Evolutionary conservation across 2,888 invertebrate genomes (phyloP), one percentile per base, ranked within the genome.

Genomic region (Coenonympha glycerion): DNA sequence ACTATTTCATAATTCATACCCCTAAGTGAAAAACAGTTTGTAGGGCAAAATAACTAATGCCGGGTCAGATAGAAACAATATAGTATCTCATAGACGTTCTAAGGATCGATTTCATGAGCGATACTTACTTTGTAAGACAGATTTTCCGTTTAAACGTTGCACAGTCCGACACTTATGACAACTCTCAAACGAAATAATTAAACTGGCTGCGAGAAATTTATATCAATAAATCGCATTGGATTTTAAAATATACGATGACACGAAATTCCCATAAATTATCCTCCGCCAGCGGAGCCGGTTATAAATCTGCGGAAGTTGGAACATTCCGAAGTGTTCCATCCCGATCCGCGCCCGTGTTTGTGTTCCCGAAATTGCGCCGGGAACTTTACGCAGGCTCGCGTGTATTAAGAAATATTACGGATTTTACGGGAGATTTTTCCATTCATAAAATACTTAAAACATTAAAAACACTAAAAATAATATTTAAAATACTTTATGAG

Each of bases 231-330:
- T 53, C 41, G 45, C 47, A 46, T 45, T 37, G 47, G 44, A 52
- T 55, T 52, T 52, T 55, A 51, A 55, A 52, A 53, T 53, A 53
- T 51, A 55, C 47, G 46, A 55, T 55, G 56, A 61, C 56, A 56
- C 55, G 55, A 56, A 56, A 52, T 47, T 49, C 57, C 52, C 59
- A 57, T 62, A 62, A 60, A 60, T 60, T 59, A 59, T 58, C 54
- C 50, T 50, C 47, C 46, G 52, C 42, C 49, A 47, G 47, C 42
- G 49, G 46, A 51, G 53, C 56, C 55, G 53, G 60, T 55, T 49
- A 62, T 62, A 62, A 62, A 63, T 63, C 62, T 56, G 57, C 24
- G 53, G 53, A 57, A 57, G 53, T 61, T 58, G 53, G 57, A 58
- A 63, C 59, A 58, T 56, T 59, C 50, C 49, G 46, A 59, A 56